Percentiles rank a stretch among this genome's conserved stretches.
Conservation (phyloP, 2,113 vertebrate species). For the Opisthocomus hoazin region DNA sequence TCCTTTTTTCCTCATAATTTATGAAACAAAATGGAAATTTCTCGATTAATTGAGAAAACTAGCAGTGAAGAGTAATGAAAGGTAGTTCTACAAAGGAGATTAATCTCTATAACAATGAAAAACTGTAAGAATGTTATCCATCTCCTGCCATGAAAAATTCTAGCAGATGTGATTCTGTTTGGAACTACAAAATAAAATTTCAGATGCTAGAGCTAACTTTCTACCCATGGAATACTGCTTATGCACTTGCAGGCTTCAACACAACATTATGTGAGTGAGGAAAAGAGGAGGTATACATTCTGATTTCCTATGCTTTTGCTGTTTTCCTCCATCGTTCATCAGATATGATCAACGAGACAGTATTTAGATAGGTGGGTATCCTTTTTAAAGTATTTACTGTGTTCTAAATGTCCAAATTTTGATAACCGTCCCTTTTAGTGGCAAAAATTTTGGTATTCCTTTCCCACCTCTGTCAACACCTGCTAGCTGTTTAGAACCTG, state of each 20-base stretch:
- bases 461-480: not conserved
- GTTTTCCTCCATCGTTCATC: not conserved
- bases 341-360: not conserved
- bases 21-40: not conserved
- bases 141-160: not conserved
- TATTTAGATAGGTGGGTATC: not conserved
- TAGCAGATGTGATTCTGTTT: not conserved
- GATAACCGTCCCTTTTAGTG: not conserved
- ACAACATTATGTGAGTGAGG: not conserved
- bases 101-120: not conserved
- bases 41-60: not conserved
- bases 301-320: not conserved
- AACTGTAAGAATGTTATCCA: not conserved
- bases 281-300: not conserved
- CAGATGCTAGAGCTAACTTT: not conserved
- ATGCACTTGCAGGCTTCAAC: not conserved
- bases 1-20: not conserved
- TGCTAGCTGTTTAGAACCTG: conserved; percentile 1
- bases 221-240: not conserved
- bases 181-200: not conserved
- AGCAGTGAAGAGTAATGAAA: not conserved
- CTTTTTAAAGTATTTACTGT: not conserved
- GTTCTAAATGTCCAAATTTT: not conserved
- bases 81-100: not conserved
- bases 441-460: not conserved